Evolutionary conservation across 2,113 vertebrate genomes (phyloP).

Genomic region (Thunnus thynnus): DNA sequence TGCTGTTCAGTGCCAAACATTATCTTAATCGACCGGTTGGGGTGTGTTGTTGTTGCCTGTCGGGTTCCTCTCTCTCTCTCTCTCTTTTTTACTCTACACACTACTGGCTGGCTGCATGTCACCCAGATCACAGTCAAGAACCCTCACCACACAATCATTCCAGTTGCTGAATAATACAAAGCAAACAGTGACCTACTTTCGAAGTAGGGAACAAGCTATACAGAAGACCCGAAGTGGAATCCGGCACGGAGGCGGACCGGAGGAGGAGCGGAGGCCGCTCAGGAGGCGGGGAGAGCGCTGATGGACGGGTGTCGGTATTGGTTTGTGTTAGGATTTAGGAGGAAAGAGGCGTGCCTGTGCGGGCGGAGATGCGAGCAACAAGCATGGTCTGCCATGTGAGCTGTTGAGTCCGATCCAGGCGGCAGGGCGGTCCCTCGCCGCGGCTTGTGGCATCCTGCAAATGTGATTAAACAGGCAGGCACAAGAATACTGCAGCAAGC

Average conservation of each 20-base stretch:
- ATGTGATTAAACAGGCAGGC: slow-evolving; percentile 85
- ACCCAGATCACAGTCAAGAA: slow-evolving; percentile 78
- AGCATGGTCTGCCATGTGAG: slow-evolving; percentile 64
- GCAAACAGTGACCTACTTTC: slow-evolving; percentile 97
- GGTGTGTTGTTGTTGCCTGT: slow-evolving; percentile 38
- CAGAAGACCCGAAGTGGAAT: slow-evolving; percentile 88
- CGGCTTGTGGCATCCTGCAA: slow-evolving; percentile 58
- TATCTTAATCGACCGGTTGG: not conserved
- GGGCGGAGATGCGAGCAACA: not conserved
- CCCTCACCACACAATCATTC: slow-evolving; percentile 81
- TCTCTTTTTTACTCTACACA: slow-evolving; percentile 10
- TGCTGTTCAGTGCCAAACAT: not conserved
- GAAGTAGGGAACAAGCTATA: slow-evolving; percentile 87
- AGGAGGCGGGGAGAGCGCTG: not conserved
- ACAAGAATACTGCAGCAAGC: slow-evolving; percentile 78
- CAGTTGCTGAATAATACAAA: slow-evolving; percentile 94
- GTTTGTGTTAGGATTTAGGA: not conserved
- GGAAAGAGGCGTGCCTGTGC: not conserved
- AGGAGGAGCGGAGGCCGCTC: slow-evolving; percentile 69
- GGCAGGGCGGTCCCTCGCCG: not conserved
- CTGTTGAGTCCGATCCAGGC: slow-evolving; percentile 35
- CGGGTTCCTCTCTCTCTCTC: not conserved
- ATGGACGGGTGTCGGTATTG: not conserved
- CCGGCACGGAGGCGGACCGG: slow-evolving; percentile 35
- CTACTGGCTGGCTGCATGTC: slow-evolving; percentile 75